Evolutionary conservation across 92 coral and sea anemone species (phyloP).

Genomic region (Siderastrea radians): DNA sequence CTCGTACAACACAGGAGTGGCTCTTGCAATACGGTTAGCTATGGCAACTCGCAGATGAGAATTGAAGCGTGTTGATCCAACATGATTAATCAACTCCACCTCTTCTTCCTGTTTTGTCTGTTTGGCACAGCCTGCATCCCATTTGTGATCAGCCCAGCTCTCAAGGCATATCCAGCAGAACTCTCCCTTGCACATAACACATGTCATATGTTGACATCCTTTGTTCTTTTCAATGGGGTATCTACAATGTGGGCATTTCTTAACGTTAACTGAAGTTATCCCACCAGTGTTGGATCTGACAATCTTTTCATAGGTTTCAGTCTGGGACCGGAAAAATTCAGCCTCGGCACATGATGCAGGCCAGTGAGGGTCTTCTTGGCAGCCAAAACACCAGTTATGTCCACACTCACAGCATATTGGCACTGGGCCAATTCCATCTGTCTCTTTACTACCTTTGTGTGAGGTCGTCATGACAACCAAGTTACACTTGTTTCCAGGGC

Average conservation of each 20-base stretch:
- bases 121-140: conserved; percentile 28
- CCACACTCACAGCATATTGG: conserved; percentile 74
- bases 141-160: conserved; percentile 49
- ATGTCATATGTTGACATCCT: conserved; percentile 80
- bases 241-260: conserved; percentile 74
- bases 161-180: conserved; percentile 83
- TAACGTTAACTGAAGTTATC: conserved; percentile 71
- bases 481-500: conserved; percentile 76
- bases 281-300: conserved; percentile 40
- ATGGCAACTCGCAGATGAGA: conserved; percentile 45
- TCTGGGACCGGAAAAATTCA: conserved; percentile 56
- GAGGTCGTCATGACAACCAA: conserved; percentile 50
- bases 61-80: conserved; percentile 72
- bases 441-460: background rate
- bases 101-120: conserved; percentile 51
- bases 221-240: conserved; percentile 80
- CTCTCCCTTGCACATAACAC: conserved; percentile 68
- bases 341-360: conserved; percentile 82
- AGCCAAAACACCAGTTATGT: conserved; percentile 74
- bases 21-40: conserved; percentile 51
- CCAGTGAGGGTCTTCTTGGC: conserved; percentile 86
- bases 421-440: conserved; percentile 5
- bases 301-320: conserved; percentile 57
- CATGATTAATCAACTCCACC: conserved; percentile 63
- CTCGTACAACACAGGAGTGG: conserved; percentile 30